Percentiles rank a stretch among this genome's conserved stretches.
Conservation (phyloP, 1,140 invertebrate species). For the Callitettix versicolor region DNA sequence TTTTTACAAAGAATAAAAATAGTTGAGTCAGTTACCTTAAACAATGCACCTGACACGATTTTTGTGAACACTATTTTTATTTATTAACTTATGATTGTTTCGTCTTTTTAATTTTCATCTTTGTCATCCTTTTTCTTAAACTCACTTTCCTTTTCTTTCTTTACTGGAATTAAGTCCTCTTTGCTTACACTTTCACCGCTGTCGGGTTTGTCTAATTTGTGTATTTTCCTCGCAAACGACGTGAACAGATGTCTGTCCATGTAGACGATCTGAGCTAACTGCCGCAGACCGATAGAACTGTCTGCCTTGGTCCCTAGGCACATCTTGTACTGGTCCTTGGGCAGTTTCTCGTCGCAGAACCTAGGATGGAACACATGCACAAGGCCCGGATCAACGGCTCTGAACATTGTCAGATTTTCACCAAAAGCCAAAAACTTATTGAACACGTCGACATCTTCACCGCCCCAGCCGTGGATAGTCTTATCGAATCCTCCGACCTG, state of each 20-base stretch:
- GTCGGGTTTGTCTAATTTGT: background rate
- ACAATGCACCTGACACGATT: too few species aligned
- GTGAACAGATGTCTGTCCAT: conserved; percentile 19
- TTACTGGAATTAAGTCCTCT: too few species aligned
- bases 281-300: conserved; percentile 54
- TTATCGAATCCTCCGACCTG: conserved; percentile 80
- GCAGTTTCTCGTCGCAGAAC: conserved; percentile 67
- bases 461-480: conserved; percentile 87
- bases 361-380: conserved; percentile 92
- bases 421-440: conserved; percentile 65
- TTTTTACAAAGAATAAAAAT: too few species aligned
- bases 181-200: too few species aligned
- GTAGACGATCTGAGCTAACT: conserved; percentile 45
- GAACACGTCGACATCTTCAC: conserved; percentile 87
- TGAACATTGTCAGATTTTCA: conserved; percentile 53
- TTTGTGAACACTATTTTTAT: too few species aligned
- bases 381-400: conserved; percentile 73
- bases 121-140: too few species aligned
- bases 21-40: too few species aligned
- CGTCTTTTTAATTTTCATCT: too few species aligned
- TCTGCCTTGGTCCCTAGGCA: conserved; percentile 75
- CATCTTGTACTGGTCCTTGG: conserved; percentile 73
- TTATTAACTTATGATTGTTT: too few species aligned
- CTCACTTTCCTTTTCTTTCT: too few species aligned
- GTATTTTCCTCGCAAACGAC: conserved; percentile 1